Base-by-base conservation (phyloP, 1,140 invertebrate species). In the Drosophila setifemur region DNA sequence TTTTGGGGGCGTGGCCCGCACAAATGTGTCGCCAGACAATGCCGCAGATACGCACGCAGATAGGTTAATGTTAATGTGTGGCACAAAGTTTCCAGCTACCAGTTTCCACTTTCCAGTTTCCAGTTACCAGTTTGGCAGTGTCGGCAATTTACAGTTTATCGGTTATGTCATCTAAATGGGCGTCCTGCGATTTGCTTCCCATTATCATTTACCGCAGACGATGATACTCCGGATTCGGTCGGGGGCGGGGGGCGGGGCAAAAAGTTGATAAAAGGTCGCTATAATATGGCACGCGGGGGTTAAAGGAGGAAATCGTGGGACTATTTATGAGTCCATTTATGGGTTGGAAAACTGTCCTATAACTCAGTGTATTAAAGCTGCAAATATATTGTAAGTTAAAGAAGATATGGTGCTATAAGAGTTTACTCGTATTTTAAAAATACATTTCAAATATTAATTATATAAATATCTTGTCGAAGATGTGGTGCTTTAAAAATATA, bases 161-260 rank as follows among this genome's bases (percentile, higher is more conserved):
- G 73, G 66, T 85, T 86, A 83, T 83, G 75, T 79, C 73, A 83
- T 85, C 78, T 85, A 79, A 83, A 83, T 83, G 81, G 74, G 29
- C 74, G 47, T 50, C 63, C 49, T 79, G 79, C 79, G 74, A 85
- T 83, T 83, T 78, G 64, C 63, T 57, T 37, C 48, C 48, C 74
- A 85, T 85, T 85, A 85, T 79, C 79, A 79, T 85, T 85, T 73
- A 82, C 63, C 73, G 52, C 71, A 53, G 61, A 50, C 47, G 53
- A 58, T 67, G 45, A 25, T 14, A 9, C 33, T 35, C 67, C 18
- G 37, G 7, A 12, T 29, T 21, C 8, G 26, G 11, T 23, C n/a
- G n/a, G 31, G 11, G 31, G 31, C 31, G 4, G 19, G 26, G 18
- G 4, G 19, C 19, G 18, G 37, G 11, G 3, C 19, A 1, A 9